Evolutionary conservation across 2,888 invertebrate genomes (phyloP), one percentile per base, ranked within the genome.

Genomic region (Exephanes ischioxanthus): DNA sequence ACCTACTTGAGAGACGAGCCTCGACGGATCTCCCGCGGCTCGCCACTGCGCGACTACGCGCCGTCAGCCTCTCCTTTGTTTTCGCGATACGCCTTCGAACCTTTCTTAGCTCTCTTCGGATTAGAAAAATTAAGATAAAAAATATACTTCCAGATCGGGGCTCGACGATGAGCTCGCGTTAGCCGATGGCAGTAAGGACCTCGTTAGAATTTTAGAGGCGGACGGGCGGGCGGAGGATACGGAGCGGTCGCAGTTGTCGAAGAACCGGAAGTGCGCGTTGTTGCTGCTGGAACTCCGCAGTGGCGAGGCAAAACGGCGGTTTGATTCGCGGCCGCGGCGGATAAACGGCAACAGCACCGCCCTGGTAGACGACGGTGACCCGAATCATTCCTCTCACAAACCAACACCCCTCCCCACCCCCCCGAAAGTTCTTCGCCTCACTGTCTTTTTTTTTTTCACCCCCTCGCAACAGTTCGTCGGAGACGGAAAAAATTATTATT

Each of bases 341-440:
- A 55, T 66, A 66, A 37, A 72, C 48, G 48, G 82, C 79, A 80
- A 71, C 85, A 83, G 85, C 80, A 83, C 80, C 85, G 80, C 85
- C 85, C 85, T 63, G 76, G 19, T 68, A 53, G 68, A 80, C 85
- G 85, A 83, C 85, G 83, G 83, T 86, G 85, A 86, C 85, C 85
- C 80, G 83, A 83, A 86, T 83, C 72, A 76, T 83, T 80, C 48
- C 76, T 72, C 79, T 78, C 58, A 71, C 33, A 61, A 79, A 67
- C 78, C 71, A 16, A 5, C 45, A 55, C 45, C 63, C 58, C 14
- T 45, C 26, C 30, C 19, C n/a, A 11, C 30, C 9, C 30, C 9
- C 6, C 30, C 6, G 3, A 26, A 61, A 61, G 14, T 53, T n/a
- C 16, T 58, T 58, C n/a, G 16, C 9, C 0, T 3, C 14, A 55